Percentiles rank a stretch among this genome's conserved stretches.
Conservation (phyloP, 2,888 invertebrate species). For the Ferdinandea cuprea region DNA sequence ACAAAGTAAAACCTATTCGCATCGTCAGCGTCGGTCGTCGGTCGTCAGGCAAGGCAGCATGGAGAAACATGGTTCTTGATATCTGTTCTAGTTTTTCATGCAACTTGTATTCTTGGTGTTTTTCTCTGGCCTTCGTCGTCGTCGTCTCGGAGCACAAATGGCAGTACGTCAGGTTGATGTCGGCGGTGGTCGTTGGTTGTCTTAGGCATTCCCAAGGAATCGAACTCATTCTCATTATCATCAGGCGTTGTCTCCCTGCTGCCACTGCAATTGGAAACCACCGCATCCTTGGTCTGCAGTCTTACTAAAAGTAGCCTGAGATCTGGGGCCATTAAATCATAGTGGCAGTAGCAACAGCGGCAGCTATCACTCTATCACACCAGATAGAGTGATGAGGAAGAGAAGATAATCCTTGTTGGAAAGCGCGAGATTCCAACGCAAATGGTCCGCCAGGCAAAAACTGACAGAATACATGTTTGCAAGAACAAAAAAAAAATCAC, state of each 20-base stretch:
- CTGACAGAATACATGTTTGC: conserved; percentile 56
- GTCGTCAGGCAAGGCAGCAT: conserved; percentile 41
- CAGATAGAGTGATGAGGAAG: conserved; percentile 74
- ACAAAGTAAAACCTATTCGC: conserved; percentile 9
- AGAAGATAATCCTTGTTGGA: conserved; percentile 73
- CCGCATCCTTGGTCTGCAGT: conserved; percentile 33
- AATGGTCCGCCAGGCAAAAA: conserved; percentile 57
- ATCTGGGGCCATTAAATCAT: conserved; percentile 70
- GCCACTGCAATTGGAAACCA: conserved; percentile 21
- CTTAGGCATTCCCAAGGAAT: conserved; percentile 58
- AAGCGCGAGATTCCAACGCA: conserved; percentile 72
- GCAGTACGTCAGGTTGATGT: conserved; percentile 47
- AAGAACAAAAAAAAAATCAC: conserved; percentile 7
- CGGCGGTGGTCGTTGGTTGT: conserved; percentile 30
- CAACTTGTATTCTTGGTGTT: conserved; percentile 28
- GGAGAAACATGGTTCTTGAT: conserved; percentile 64
- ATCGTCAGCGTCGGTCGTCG: no score
- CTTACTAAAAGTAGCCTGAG: conserved; percentile 33
- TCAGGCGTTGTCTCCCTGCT: conserved; percentile 16
- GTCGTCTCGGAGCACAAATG: conserved; percentile 12
- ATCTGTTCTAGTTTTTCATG: conserved; percentile 71
- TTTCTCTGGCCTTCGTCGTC: background rate
- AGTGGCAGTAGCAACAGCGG: conserved; percentile 57
- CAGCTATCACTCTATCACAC: conserved; percentile 71
- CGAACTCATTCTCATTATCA: conserved; percentile 67